Percentiles rank a stretch among this genome's conserved stretches.
Evolutionary conservation across 2,888 invertebrate species (phyloP).

Genomic region (Melanostoma mellinum): DNA sequence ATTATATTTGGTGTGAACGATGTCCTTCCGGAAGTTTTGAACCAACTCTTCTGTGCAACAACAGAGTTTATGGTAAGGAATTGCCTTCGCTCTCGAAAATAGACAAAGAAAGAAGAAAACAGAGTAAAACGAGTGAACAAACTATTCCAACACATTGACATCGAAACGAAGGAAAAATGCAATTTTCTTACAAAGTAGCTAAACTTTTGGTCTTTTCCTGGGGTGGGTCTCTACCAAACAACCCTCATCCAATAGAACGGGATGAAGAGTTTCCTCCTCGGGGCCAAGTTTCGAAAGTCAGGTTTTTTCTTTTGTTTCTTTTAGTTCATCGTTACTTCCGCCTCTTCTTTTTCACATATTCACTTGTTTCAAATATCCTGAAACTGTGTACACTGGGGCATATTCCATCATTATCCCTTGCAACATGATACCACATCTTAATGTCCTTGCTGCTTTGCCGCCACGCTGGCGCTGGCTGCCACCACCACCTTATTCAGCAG

Average conservation of each 20-base stretch:
- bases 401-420: constrained; percentile 64
- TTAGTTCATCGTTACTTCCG: constrained; percentile 26
- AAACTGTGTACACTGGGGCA: constrained; percentile 61
- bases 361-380: constrained; percentile 60
- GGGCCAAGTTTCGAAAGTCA: constrained; percentile 51
- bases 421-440: constrained; percentile 63
- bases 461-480: not conserved
- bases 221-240: constrained; percentile 5
- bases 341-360: constrained; percentile 50
- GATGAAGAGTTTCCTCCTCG: constrained; percentile 41
- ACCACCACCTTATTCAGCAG: constrained; percentile 1
- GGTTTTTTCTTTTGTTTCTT: constrained; percentile 9
- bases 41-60: constrained; percentile 1
- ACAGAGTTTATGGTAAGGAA: constrained; percentile 1
- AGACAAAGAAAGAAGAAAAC: constrained; percentile 11
- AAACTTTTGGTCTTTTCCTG: constrained; percentile 43
- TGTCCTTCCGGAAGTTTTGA: constrained; percentile 59
- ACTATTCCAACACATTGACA: constrained; percentile 30
- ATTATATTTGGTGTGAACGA: constrained; percentile 69
- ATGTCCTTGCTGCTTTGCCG: constrained; percentile 34
- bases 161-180: constrained; percentile 54
- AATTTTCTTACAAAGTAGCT: constrained; percentile 48
- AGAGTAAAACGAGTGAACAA: not conserved
- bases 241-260: constrained; percentile 21
- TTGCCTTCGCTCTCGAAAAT: not conserved